Base-by-base conservation (phyloP, 2,113 vertebrate species). In the Marmota flaviventris region DNA sequence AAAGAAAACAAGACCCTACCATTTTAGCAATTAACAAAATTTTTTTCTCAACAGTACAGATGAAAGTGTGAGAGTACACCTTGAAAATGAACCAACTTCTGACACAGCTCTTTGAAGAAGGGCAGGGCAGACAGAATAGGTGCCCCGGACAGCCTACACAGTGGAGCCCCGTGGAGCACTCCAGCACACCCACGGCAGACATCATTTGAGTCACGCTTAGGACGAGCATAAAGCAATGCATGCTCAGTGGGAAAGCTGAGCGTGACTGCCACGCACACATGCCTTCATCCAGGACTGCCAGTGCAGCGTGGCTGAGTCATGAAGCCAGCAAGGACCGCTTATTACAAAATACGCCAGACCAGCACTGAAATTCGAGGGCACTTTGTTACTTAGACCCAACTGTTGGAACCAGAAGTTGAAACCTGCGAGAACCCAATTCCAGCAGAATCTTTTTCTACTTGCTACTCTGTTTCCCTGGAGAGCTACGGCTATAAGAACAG, bases 261-360 rank as follows among this genome's bases (percentile, higher is more conserved):
- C 8, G 13, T 0, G 34, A n/a, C 16, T 13, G 29, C 22, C 89
- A 78, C 7, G 8, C 3, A 12, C 4, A 16, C 0, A 12, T 0
- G 11, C 11, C n/a, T 8, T 53, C 72, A 72, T 90, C 61, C 11
- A 24, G 56, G 76, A 42, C 42, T 3, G 29, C 45, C 34, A 27
- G 25, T 7, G 10, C 4, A 22, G n/a, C 25, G 56, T 2, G 13
- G 45, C 11, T 7, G 14, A 83, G 18, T 37, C 69, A n/a, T 0
- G 2, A 7, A 22, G 69, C 29, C 39, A 76, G 65, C 42, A 78
- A 63, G 92, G 29, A 45, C 0, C 18, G 32, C 39, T 65, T 5
- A 61, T 32, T n/a, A 93, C 72, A 77, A 65, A 45, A 48, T 5
- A 39, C 39, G 45, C 45, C 9, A 88, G 58, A 79, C 34, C 10